Base-by-base conservation (phyloP, 2,113 vertebrate genomes). In the Thymallus thymallus region DNA sequence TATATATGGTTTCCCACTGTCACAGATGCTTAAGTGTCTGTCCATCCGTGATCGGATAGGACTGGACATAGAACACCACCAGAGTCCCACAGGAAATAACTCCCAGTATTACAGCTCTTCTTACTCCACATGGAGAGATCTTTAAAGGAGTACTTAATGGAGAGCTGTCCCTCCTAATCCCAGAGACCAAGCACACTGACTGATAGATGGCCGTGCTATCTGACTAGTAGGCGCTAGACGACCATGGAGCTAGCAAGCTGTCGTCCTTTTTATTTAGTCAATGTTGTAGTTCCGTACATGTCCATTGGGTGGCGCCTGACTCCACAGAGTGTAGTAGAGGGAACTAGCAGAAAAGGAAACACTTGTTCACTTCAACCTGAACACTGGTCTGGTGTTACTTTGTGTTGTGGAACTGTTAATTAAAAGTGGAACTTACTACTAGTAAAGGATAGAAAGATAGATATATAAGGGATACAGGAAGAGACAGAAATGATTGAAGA, bases 31-130 rank as follows among this genome's bases (percentile, higher is more conserved):
- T 89, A 87, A 83, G 87, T 95, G 79, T 84, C 88, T 89, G 88
- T 89, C 88, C 94, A 98, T 98, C 95, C 97, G 96, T 95, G 96
- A 95, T 93, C 14, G 94, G 93, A 95, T 97, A 95, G 88, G 88
- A 90, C 86, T 85, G 88, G 88, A 90, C 89, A 88, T 30, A 82
- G 90, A 91, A 88, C 89, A 85, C 90, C 88, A 84, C 78, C 85
- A 41, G 83, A 13, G 88, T 83, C 86, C 86, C 85, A 60, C 18
- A 0, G 87, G 87, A 88, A 89, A 75, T 14, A 77, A 68, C 88
- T 77, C 55, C 12, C 48, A 51, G 48, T 1, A 13, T 51, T 51
- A 51, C 48, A 51, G 48, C 48, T 41, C 35, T 18, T 51, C 13
- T 51, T 51, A 51, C 48, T 51, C 48, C 18, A 1, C 48, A 18